Evolutionary conservation across 2,113 vertebrate genomes (phyloP).

Genomic region (Aphyosemion australe): DNA sequence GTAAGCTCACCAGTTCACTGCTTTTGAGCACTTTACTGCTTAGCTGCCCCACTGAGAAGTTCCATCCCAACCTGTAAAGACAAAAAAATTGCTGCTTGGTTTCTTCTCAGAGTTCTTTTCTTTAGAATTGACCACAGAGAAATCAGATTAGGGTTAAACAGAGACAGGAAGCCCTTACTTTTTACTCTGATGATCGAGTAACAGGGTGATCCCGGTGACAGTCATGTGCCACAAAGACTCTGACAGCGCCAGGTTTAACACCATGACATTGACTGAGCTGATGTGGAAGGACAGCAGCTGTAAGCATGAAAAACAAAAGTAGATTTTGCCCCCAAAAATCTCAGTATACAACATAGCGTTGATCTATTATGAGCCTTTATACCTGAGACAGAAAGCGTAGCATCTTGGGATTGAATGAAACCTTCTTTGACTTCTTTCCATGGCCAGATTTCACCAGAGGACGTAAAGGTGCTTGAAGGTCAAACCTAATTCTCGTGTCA

Average conservation of each 20-base stretch:
- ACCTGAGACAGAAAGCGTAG: slow-evolving; percentile 91
- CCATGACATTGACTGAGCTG: slow-evolving; percentile 93
- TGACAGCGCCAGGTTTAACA: slow-evolving; percentile 88
- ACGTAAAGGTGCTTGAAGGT: slow-evolving; percentile 82
- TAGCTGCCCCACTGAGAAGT: slow-evolving; percentile 87
- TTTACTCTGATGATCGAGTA: slow-evolving; percentile 87
- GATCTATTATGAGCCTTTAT: slow-evolving; percentile 12
- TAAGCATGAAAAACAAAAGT: slow-evolving; percentile 13
- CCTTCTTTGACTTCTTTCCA: slow-evolving; percentile 60
- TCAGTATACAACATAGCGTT: background rate
- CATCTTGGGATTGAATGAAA: slow-evolving; percentile 80
- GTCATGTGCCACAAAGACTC: slow-evolving; percentile 97
- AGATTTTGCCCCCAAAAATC: background rate
- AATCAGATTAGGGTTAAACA: background rate
- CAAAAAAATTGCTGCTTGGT: background rate
- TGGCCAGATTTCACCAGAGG: slow-evolving; percentile 43
- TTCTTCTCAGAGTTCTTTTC: background rate
- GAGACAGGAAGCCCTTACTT: slow-evolving; percentile 63
- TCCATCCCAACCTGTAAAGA: slow-evolving; percentile 81
- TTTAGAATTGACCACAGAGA: too few relatives aligned
- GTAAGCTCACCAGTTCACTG: slow-evolving; percentile 88
- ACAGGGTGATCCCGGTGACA: slow-evolving; percentile 83
- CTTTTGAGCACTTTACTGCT: slow-evolving; percentile 96
- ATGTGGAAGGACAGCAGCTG: slow-evolving; percentile 91
- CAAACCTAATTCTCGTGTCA: slow-evolving; percentile 87